Percentiles rank a stretch among this genome's conserved stretches.
Evolutionary conservation across 2,113 vertebrate genomes (phyloP).

Genomic region (Hippolais icterina): DNA sequence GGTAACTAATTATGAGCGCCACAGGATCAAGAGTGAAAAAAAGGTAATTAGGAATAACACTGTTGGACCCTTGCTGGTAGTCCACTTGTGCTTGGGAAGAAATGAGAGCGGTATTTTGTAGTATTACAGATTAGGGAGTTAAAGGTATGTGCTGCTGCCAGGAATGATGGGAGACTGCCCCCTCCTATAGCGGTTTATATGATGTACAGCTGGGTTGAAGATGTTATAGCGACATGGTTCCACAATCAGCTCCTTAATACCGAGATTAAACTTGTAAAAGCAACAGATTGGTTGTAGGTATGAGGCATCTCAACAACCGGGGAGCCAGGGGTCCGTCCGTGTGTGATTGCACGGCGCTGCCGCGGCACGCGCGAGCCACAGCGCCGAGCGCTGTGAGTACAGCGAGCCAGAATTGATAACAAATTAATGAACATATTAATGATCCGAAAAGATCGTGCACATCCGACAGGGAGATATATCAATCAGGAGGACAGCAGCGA

Average conservation of each 20-base stretch:
- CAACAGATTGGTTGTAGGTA: conserved; percentile 68
- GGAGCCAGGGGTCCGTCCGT: neutral
- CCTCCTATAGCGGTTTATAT: conserved; percentile 81
- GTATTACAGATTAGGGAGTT: conserved; percentile 75
- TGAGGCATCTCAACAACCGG: conserved; percentile 54
- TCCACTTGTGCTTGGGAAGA: conserved; percentile 83
- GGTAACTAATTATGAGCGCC: conserved; percentile 99
- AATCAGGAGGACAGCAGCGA: neutral
- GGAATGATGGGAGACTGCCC: conserved; percentile 76
- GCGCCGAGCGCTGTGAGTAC: neutral
- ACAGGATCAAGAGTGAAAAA: conserved; percentile 98
- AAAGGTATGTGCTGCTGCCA: conserved; percentile 72
- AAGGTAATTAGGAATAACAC: conserved; percentile 99
- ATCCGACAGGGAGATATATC: conserved; percentile 10
- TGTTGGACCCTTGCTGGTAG: conserved; percentile 94
- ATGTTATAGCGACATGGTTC: conserved; percentile 81
- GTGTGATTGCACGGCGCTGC: neutral
- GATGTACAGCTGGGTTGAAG: conserved; percentile 81
- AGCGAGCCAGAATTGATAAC: conserved; percentile 15
- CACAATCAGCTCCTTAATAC: conserved; percentile 74
- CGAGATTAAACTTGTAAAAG: conserved; percentile 78
- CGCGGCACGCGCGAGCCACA: neutral
- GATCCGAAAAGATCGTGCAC: conserved; percentile 28
- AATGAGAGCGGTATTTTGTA: conserved; percentile 73
- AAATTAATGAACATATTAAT: conserved; percentile 61